Evolutionary conservation across 2,888 invertebrate genomes (phyloP).

Genomic region (Hirtodrosophila trivittata): DNA sequence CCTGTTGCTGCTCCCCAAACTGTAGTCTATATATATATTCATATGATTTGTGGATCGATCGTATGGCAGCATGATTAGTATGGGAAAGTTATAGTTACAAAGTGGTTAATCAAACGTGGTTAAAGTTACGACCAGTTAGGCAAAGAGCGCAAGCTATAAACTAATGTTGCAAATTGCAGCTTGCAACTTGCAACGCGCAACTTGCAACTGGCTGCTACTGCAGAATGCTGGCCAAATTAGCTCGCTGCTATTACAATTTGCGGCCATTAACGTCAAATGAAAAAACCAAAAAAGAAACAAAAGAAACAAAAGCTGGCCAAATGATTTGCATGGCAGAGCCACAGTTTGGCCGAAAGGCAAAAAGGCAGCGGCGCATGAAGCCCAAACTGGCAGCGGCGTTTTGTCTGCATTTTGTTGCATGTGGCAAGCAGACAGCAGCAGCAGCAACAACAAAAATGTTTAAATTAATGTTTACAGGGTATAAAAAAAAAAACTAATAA

Average conservation of each 20-base stretch:
- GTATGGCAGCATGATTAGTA: not conserved
- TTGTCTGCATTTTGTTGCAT: slow-evolving; percentile 65
- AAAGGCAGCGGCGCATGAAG: slow-evolving; percentile 68
- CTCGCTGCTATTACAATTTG: slow-evolving; percentile 73
- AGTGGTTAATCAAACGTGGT: slow-evolving; percentile 43
- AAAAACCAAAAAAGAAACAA: slow-evolving; percentile 10
- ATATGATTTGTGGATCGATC: not conserved
- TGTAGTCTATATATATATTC: slow-evolving; percentile 77
- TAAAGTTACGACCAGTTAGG: slow-evolving; percentile 44
- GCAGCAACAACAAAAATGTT: slow-evolving; percentile 1
- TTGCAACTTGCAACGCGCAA: too few species aligned
- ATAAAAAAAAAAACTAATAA: too few species aligned
- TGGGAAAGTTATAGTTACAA: slow-evolving; percentile 20
- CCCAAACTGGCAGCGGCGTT: slow-evolving; percentile 40
- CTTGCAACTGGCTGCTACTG: slow-evolving; percentile 21
- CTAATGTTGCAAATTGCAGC: slow-evolving; percentile 23
- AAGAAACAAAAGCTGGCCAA: slow-evolving; percentile 59
- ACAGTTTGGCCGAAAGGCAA: too few species aligned
- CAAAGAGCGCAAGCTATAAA: slow-evolving; percentile 39
- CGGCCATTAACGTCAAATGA: slow-evolving; percentile 69
- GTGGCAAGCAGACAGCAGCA: slow-evolving; percentile 18
- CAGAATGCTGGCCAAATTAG: slow-evolving; percentile 57
- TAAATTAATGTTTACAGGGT: not conserved
- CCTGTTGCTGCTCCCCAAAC: slow-evolving; percentile 83
- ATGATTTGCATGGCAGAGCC: slow-evolving; percentile 65